Percentiles rank a stretch among this genome's conserved stretches.
Conservation (phyloP, 2,797 vertebrate genomes). For the Chelon labrosus region DNA sequence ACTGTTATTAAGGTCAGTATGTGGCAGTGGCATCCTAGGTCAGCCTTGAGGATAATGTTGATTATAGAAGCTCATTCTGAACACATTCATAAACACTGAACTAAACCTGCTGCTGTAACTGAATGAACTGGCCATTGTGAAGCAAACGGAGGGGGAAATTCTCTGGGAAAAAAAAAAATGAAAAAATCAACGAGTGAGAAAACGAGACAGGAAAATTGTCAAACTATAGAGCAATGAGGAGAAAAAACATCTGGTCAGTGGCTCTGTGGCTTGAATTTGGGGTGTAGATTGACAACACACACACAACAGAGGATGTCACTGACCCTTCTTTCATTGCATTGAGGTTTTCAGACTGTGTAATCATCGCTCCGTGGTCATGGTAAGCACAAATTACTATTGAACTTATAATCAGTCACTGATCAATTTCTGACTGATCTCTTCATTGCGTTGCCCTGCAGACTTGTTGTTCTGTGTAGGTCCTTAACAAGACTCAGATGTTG, state of each 20-base stretch:
- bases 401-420: constrained; percentile 62
- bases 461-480: constrained; percentile 65
- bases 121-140: constrained; percentile 17
- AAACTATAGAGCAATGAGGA: constrained; percentile 27
- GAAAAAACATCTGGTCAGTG: constrained; percentile 68
- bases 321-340: constrained; percentile 8
- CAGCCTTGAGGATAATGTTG: neutral
- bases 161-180: constrained; percentile 26
- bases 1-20: no score
- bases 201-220: constrained; percentile 25
- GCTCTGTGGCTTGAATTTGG: constrained; percentile 60
- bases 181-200: constrained; percentile 21
- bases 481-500: constrained; percentile 82
- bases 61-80: neutral
- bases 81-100: constrained; percentile 6
- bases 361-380: constrained; percentile 12
- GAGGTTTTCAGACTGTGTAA: constrained; percentile 17
- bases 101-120: constrained; percentile 27
- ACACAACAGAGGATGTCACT: constrained; percentile 8
- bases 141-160: constrained; percentile 33
- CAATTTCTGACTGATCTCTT: constrained; percentile 60
- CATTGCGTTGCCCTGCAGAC: constrained; percentile 48
- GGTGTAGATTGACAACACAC: constrained; percentile 63
- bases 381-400: constrained; percentile 29
- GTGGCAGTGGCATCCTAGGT: neutral